Percentiles rank a stretch among this genome's conserved stretches.
Conservation (phyloP, 2,888 invertebrate species). For the Polyploca ridens region DNA sequence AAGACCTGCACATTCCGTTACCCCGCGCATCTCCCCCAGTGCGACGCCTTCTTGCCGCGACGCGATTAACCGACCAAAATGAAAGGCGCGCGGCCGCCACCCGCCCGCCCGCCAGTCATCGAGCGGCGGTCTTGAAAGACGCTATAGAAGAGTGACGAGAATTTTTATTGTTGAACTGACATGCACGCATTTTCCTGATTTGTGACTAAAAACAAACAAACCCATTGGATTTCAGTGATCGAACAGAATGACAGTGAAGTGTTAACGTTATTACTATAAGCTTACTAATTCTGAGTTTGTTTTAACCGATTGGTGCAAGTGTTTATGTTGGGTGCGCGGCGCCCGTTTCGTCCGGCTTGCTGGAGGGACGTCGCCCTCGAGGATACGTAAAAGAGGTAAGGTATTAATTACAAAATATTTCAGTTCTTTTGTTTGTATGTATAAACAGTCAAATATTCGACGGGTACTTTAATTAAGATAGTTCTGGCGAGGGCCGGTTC, state of each 20-base stretch:
- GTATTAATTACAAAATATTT: slow-evolving; percentile 52
- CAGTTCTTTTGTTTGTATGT: slow-evolving; percentile 43
- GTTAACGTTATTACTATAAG: slow-evolving; percentile 49
- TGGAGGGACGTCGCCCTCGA: slow-evolving; percentile 81
- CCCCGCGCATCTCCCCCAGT: slow-evolving; percentile 29
- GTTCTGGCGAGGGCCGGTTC: slow-evolving; percentile 54
- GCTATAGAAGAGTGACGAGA: slow-evolving; percentile 34
- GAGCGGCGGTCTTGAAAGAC: slow-evolving; percentile 68
- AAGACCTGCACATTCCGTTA: slow-evolving; percentile 30
- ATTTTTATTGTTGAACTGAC: slow-evolving; percentile 59
- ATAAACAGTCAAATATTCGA: not conserved
- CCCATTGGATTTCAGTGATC: slow-evolving; percentile 76
- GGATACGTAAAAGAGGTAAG: slow-evolving; percentile 75
- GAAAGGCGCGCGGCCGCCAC: slow-evolving; percentile 51
- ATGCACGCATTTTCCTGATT: slow-evolving; percentile 72
- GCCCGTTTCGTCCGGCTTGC: slow-evolving; percentile 72
- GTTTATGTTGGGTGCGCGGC: slow-evolving; percentile 81
- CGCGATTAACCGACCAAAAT: slow-evolving; percentile 51
- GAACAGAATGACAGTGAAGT: slow-evolving; percentile 69
- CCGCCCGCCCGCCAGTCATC: slow-evolving; percentile 69
- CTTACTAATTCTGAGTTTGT: slow-evolving; percentile 57
- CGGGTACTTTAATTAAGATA: slow-evolving; percentile 34
- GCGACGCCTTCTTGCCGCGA: slow-evolving; percentile 34
- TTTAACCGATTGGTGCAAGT: slow-evolving; percentile 76
- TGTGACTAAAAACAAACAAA: slow-evolving; percentile 76